phyloP scores from a whole-genome alignment of 2,888 invertebrate genomes.

The Mythimna loreyi region DNA sequence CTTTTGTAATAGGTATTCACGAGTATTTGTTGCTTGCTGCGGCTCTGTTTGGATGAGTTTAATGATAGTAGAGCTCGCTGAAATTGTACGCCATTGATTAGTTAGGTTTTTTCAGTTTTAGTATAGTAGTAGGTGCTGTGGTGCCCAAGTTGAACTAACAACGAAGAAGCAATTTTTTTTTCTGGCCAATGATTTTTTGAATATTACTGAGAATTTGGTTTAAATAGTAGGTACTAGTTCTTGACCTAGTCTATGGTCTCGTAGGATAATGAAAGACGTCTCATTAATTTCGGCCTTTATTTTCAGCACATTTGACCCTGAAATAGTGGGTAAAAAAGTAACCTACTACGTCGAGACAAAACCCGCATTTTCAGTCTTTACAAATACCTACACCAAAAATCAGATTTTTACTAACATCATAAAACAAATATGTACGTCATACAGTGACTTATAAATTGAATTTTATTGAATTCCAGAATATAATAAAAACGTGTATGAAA shows the following conservation, averaged over 20 bases:
- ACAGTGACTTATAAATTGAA: neutral
- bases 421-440: conserved; percentile 11
- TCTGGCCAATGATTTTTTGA: too few relatives aligned
- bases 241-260: too few relatives aligned
- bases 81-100: conserved; percentile 2
- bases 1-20: conserved; percentile 7
- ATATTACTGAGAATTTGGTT: too few relatives aligned
- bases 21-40: conserved; percentile 39
- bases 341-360: neutral
- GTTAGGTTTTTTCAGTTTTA: conserved; percentile 9
- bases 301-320: neutral
- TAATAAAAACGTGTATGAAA: conserved; percentile 29
- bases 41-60: conserved; percentile 20
- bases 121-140: neutral
- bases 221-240: too few relatives aligned
- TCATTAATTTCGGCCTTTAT: neutral
- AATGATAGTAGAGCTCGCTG: conserved; percentile 15
- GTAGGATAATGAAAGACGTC: neutral
- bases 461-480: conserved; percentile 26
- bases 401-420: conserved; percentile 15
- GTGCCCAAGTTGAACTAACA: too few relatives aligned
- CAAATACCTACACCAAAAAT: conserved; percentile 14
- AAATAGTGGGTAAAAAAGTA: neutral
- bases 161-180: neutral
- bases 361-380: neutral